Evolutionary conservation across 1,140 invertebrate genomes (phyloP).

Genomic region (Stratiolaelaps scimitus): DNA sequence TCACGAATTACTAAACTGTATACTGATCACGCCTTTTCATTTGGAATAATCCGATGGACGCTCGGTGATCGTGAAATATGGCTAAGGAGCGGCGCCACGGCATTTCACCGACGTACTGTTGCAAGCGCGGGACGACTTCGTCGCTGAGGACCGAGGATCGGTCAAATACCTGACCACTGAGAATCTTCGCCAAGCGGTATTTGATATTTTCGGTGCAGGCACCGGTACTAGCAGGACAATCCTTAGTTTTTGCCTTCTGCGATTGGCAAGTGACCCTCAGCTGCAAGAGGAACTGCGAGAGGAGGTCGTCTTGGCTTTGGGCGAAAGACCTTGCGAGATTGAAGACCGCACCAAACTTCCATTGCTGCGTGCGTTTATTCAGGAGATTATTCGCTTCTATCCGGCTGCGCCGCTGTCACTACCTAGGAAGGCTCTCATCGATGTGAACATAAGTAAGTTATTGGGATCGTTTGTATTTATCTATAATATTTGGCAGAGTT

Average conservation of each 20-base stretch:
- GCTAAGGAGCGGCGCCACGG: not conserved
- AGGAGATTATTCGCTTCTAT: conserved; percentile 8
- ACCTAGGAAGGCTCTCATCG: too few species aligned
- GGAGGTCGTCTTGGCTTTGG: not conserved
- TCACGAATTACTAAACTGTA: too few species aligned
- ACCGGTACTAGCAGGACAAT: conserved; percentile 4
- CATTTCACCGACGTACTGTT: conserved; percentile 12
- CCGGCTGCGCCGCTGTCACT: conserved; percentile 16
- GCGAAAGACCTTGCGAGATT: not conserved
- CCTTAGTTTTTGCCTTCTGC: not conserved
- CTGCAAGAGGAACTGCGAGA: not conserved
- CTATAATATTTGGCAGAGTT: not conserved
- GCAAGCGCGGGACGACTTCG: conserved; percentile 8
- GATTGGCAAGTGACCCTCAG: not conserved
- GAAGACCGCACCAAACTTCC: not conserved
- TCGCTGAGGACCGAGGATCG: conserved; percentile 7
- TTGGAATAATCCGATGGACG: too few species aligned
- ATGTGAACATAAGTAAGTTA: not conserved
- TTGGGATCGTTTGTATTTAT: not conserved
- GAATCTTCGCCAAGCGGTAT: not conserved
- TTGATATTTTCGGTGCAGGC: conserved; percentile 11
- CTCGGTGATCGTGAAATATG: too few species aligned
- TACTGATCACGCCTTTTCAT: too few species aligned
- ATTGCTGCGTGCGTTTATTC: not conserved
- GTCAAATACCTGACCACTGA: not conserved